phyloP scores from a whole-genome alignment of 2,888 invertebrate genomes.

The Epirrhoe tristata region DNA sequence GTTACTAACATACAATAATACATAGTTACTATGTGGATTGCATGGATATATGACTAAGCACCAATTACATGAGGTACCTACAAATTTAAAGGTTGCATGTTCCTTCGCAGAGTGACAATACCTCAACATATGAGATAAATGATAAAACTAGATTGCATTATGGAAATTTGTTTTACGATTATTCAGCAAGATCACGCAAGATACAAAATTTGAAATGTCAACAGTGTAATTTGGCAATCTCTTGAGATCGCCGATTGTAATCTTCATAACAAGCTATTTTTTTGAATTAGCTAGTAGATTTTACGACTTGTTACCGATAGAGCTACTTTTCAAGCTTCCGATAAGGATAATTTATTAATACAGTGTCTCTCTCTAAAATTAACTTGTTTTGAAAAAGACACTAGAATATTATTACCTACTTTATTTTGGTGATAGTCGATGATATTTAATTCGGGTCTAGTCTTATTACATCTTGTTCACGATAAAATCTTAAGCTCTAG shows the following conservation, averaged over 20 bases:
- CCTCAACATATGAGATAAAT: not conserved
- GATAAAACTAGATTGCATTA: not conserved
- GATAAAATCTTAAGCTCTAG: too few species aligned
- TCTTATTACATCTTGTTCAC: too few species aligned
- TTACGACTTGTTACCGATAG: not conserved
- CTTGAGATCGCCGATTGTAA: not conserved
- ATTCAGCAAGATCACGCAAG: not conserved
- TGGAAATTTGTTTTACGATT: not conserved
- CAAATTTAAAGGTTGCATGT: too few species aligned
- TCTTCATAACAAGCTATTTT: not conserved
- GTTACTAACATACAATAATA: too few species aligned
- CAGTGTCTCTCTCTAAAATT: not conserved
- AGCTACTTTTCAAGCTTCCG: not conserved
- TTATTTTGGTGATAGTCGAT: too few species aligned
- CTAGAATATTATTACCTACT: too few species aligned
- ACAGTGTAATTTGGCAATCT: not conserved
- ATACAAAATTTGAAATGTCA: constrained; percentile 4
- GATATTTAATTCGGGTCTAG: too few species aligned
- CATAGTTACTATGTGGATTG: too few species aligned
- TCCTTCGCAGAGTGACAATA: too few species aligned
- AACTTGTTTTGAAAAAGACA: not conserved
- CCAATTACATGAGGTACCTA: too few species aligned
- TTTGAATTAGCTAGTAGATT: not conserved
- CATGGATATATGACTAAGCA: too few species aligned
- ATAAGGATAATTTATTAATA: not conserved